Conservation (phyloP, 2,888 invertebrate species). For the Odontocerum albicorne region DNA sequence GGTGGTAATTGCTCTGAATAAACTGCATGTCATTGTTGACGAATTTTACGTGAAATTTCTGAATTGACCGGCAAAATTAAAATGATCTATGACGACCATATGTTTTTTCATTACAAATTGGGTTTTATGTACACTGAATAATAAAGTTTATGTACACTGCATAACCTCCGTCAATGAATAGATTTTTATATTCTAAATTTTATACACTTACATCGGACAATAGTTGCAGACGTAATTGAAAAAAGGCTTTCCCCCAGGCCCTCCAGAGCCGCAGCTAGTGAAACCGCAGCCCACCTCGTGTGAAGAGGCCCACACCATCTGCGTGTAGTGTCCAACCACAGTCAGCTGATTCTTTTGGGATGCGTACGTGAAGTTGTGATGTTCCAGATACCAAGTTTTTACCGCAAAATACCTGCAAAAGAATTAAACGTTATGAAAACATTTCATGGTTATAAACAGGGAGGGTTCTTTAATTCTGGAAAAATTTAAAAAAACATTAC, state of each 20-base stretch:
- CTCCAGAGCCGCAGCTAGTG: slow-evolving; percentile 65
- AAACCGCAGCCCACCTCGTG: slow-evolving; percentile 79
- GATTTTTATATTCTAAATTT: no score
- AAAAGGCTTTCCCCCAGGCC: slow-evolving; percentile 62
- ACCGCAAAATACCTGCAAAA: slow-evolving; percentile 74
- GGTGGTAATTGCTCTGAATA: no score
- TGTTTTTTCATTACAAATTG: no score
- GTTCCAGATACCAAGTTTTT: slow-evolving; percentile 77
- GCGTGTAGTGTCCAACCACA: slow-evolving; percentile 77
- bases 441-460: background rate
- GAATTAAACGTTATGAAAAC: background rate
- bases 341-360: slow-evolving; percentile 59
- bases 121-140: no score
- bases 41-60: no score
- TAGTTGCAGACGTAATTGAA: slow-evolving; percentile 85
- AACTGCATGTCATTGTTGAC: no score
- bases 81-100: no score
- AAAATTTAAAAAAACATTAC: no score
- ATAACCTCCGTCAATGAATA: no score
- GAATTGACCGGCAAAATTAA: no score
- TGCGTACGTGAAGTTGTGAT: slow-evolving; percentile 73
- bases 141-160: no score
- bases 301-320: slow-evolving; percentile 80
- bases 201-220: slow-evolving; percentile 72
- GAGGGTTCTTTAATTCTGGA: no score